Evolutionary conservation across 2,113 vertebrate genomes (phyloP), one percentile per base, ranked within the genome.

Genomic region (Tachuris rubrigastra): DNA sequence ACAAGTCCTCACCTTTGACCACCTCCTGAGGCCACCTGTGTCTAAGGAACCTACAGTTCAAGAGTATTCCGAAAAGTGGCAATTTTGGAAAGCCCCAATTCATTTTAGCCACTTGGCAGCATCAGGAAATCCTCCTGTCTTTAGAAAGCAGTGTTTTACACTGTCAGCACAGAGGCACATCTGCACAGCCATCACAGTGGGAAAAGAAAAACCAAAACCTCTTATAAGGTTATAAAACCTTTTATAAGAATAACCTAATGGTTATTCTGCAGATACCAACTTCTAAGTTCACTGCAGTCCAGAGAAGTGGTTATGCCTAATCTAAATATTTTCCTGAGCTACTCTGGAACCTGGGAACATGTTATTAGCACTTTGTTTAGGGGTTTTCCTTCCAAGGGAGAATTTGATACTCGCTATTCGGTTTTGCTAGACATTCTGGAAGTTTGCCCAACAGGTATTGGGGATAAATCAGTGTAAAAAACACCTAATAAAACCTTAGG

Each of bases 1-100:
- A n/a, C 56, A 22, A 41, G 8, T 24, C 79, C 56, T 63, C 42
- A 1, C 49, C 46, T 47, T 16, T 1, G 2, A 10, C 17, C 66
- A 35, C 21, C 25, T 14, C 5, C 4, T 37, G 35, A 30, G 52
- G 6, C 10, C 6, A 1, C 8, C 0, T 0, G 14, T 4, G 1
- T 2, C 50, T 28, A 2, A 56, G 73, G 8, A 28, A 49, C 9
- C 11, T 6, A 28, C 31, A 33, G 11, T 2, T n/a, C 62, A 65
- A 20, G 16, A 22, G 23, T 2, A 4, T 65, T 14, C 55, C 67
- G 63, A 69, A 33, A 83, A 69, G 35, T 2, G 20, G 46, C 6
- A 30, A 5, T 3, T 58, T 31, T 8, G n/a, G 56, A 62, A 56
- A 95, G 33, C 6, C 8, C 6, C 23, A 19, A 1, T 19, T 79